Conservation (phyloP, 2,113 vertebrate species). For the Tupaia tana region DNA sequence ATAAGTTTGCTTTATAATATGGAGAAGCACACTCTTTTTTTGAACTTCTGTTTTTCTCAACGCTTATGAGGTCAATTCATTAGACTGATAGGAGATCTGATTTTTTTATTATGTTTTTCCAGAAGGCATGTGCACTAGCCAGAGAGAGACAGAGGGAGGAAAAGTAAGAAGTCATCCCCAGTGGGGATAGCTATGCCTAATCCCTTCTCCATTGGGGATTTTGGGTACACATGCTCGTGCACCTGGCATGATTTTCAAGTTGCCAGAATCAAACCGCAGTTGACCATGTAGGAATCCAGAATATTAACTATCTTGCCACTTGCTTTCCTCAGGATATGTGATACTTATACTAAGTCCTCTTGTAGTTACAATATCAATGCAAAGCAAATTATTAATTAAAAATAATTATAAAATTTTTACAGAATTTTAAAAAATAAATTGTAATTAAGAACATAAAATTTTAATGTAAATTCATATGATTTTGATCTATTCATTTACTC, state of each 20-base stretch:
- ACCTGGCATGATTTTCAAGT: too few species aligned
- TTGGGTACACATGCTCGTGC: too few species aligned
- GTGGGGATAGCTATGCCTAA: too few species aligned
- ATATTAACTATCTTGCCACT: too few species aligned
- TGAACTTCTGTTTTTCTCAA: not conserved
- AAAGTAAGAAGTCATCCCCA: too few species aligned
- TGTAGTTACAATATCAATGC: not conserved
- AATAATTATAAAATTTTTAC: not conserved
- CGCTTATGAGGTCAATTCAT: not conserved
- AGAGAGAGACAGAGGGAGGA: too few species aligned
- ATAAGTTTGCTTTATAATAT: not conserved
- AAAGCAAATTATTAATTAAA: not conserved
- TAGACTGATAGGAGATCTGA: not conserved
- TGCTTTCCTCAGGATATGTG: not conserved
- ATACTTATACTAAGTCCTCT: not conserved
- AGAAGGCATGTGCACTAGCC: too few species aligned
- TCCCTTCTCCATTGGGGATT: too few species aligned
- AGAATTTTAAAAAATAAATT: not conserved
- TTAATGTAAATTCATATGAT: not conserved
- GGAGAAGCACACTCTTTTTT: not conserved
- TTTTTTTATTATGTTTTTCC: too few species aligned
- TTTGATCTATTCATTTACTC: not conserved
- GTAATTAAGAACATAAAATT: not conserved
- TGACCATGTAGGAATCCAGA: too few species aligned
- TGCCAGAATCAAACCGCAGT: too few species aligned